Evolutionary conservation across 2,113 vertebrate genomes (phyloP).

Genomic region (Colistium nudipinnis): DNA sequence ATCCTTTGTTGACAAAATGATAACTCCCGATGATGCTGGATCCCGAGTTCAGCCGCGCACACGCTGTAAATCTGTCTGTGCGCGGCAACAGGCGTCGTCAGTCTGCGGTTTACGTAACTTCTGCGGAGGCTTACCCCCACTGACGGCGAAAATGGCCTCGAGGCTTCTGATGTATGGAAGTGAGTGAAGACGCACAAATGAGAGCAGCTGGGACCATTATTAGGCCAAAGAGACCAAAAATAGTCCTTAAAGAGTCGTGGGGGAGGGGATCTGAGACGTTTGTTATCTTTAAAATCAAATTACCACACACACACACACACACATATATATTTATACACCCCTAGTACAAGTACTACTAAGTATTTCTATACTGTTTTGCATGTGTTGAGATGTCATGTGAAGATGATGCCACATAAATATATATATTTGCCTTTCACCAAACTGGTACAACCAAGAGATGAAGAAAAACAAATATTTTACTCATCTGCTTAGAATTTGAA

Average conservation of each 20-base stretch:
- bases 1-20: conserved; percentile 48
- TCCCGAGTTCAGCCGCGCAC: conserved; percentile 28
- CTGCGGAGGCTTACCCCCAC: conserved; percentile 47
- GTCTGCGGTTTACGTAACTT: conserved; percentile 50
- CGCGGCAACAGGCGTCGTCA: conserved; percentile 57
- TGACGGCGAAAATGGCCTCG: conserved; percentile 41
- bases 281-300: conserved; percentile 68
- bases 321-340: conserved; percentile 16
- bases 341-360: background rate
- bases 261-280: conserved; percentile 65
- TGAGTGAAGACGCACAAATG: conserved; percentile 7
- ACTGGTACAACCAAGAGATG: conserved; percentile 80
- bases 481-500: conserved; percentile 78
- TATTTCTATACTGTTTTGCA: conserved; percentile 64
- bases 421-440: conserved; percentile 90
- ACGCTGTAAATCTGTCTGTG: conserved; percentile 40
- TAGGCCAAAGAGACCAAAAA: conserved; percentile 32
- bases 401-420: conserved; percentile 55
- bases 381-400: conserved; percentile 72
- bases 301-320: conserved; percentile 60
- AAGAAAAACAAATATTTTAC: conserved; percentile 79
- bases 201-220: conserved; percentile 13
- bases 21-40: conserved; percentile 33
- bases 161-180: conserved; percentile 34
- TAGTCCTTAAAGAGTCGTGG: conserved; percentile 76